Evolutionary conservation across 2,888 invertebrate species (phyloP), one percentile per base, ranked within the genome.

Genomic region (Acronicta leporina): DNA sequence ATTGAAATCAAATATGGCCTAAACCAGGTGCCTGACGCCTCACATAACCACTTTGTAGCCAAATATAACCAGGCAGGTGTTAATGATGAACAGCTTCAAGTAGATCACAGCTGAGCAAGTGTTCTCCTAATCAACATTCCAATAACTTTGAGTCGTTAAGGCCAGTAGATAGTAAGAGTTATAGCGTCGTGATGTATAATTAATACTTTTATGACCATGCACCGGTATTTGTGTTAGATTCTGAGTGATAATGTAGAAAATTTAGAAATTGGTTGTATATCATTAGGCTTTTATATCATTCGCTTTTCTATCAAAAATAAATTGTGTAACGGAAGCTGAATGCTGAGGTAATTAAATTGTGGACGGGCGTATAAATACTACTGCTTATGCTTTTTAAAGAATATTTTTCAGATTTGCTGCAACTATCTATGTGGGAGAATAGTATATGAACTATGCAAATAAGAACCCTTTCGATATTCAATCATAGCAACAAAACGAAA

Each of bases 91-190:
- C 16, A 49, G 13, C 13, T 41, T 9, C 35, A 55, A 54, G 54
- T 64, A 47, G 59, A 48, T 45, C 58, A 54, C 58, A 38, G 14
- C 15, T 45, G 35, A 44, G 66, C 71, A 66, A 66, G 68, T 66
- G 71, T 69, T 43, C 50, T 63, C 59, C 64, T 59, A 77, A 74
- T 75, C 63, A 73, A 65, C 69, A 77, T 77, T 69, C 75, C 76
- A 16, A 33, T n/a, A 43, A 40, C 41, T 53, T 44, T 55, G 50
- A 63, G 58, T 62, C 66, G 61, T 56, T 69, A 68, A 57, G 60
- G 54, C 60, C 49, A 60, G 53, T 45, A n/a, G n/a, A n/a, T n/a
- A 65, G 75, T 72, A 46, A 38, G 64, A 71, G 62, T 60, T 53
- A 64, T 61, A 46, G 60, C 38, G 46, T 44, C 9, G 52, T 49